Evolutionary conservation across 2,797 vertebrate species (phyloP), one percentile per base, ranked within the genome.

Genomic region (Macropodus opercularis): DNA sequence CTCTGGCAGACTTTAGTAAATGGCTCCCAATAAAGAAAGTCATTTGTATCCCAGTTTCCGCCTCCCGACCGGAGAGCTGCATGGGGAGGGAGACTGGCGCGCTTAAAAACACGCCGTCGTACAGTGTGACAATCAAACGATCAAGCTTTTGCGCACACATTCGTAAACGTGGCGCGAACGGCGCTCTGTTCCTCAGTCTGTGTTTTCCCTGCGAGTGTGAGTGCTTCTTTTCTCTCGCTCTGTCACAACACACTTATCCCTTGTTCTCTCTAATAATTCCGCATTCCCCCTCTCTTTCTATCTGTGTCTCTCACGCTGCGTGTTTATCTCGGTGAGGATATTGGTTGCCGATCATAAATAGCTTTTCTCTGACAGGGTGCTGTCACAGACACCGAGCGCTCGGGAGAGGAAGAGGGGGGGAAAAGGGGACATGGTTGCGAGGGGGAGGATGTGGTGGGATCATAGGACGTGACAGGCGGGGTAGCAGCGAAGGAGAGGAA

Each of bases 311-410:
- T 77, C 60, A 9, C 50, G 38, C 47, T 76, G 65, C 69, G 72
- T 58, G 61, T 81, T 79, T 83, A 82, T 86, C 74, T 88, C 53
- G 22, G 74, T 6, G 63, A 80, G 83, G 72, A 85, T 86, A 87
- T 87, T 83, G 84, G 81, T 75, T 72, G 82, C 72, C 40, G 55
- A 80, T 89, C 86, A 85, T 85, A 80, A 88, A 86, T 89, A 79
- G 87, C 76, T 89, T 73, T 81, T 51, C 62, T 72, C 53, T 68
- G 81, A 85, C 80, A 76, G 62, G 56, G 62, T 48, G 81, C 64
- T 73, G 46, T 78, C 77, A 52, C 52, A 66, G 58, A 42, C 36
- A 23, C 27, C 8, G 9, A 23, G 60, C 54, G 64, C 55, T 54
- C 8, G 15, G 15, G 55, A 57, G 43, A 17, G 26, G 11, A 23